A percentile compares a stretch with the other conserved stretches of the same genome.
Conservation (phyloP, 2,888 invertebrate genomes). For the Colostygia pectinataria region DNA sequence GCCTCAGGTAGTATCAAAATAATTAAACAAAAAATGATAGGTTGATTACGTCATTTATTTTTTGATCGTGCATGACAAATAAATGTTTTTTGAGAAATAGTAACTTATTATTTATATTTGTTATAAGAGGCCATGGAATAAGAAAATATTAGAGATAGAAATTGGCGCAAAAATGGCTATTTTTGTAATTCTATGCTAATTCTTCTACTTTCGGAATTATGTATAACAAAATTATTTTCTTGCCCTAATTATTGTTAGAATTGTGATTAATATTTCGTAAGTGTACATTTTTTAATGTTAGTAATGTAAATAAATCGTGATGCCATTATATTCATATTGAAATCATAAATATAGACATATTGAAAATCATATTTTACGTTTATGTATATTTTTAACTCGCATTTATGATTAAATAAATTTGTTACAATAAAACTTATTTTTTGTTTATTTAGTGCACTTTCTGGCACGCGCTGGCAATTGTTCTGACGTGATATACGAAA, state of each 20-base stretch:
- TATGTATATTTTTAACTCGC: slow-evolving; percentile 73
- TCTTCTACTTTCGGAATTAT: slow-evolving; percentile 9
- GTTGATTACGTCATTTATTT: neutral
- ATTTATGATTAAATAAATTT: slow-evolving; percentile 73
- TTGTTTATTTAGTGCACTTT: too few relatives aligned
- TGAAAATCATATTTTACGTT: slow-evolving; percentile 49
- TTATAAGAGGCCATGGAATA: slow-evolving; percentile 1
- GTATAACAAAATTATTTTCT: slow-evolving; percentile 52
- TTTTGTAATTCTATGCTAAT: neutral
- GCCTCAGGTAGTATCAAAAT: too few relatives aligned
- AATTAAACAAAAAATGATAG: too few relatives aligned
- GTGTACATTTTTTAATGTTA: slow-evolving; percentile 64
- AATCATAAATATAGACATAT: slow-evolving; percentile 59
- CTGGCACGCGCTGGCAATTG: too few relatives aligned
- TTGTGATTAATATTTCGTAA: slow-evolving; percentile 61
- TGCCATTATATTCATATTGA: slow-evolving; percentile 70
- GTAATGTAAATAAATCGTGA: slow-evolving; percentile 65
- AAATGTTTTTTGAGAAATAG: too few relatives aligned
- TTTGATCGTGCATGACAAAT: slow-evolving; percentile 22
- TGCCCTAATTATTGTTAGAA: slow-evolving; percentile 55
- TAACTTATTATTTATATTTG: neutral
- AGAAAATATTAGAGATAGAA: neutral
- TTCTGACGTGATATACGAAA: too few relatives aligned
- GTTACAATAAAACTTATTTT: slow-evolving; percentile 47
- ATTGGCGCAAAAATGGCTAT: neutral